Evolutionary conservation across 1,140 invertebrate species (phyloP).

Genomic region (Bathynomus jamesi): DNA sequence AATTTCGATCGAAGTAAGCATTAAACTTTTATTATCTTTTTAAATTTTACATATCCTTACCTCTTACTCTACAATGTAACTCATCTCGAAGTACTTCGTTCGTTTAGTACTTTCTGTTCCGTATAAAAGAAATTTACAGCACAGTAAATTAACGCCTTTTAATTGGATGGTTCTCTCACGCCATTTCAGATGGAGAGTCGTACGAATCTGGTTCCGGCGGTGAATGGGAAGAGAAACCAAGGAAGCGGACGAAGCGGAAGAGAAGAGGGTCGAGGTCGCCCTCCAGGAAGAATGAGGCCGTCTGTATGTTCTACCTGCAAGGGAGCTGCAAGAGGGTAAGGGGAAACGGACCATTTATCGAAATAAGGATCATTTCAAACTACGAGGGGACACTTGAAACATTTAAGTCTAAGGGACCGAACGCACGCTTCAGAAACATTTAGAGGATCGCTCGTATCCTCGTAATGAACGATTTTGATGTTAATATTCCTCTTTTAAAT

Average conservation of each 20-base stretch:
- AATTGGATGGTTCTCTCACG: too few species aligned
- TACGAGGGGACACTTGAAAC: too few species aligned
- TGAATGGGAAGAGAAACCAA: background rate
- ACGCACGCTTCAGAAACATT: too few species aligned
- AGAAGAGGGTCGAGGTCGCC: background rate
- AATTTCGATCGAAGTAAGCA: too few species aligned
- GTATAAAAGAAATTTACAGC: background rate
- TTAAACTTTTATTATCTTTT: background rate
- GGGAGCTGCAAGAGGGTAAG: background rate
- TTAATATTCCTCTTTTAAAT: too few species aligned
- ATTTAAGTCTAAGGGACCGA: too few species aligned
- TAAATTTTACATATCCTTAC: background rate
- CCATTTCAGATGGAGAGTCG: too few species aligned
- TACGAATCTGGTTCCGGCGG: background rate
- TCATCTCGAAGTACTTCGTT: background rate
- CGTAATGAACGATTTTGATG: too few species aligned
- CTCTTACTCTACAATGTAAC: background rate
- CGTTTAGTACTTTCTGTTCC: background rate
- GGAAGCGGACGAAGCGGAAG: background rate
- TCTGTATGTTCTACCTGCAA: background rate
- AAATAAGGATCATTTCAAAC: too few species aligned
- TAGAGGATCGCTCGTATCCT: too few species aligned
- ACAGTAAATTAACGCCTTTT: too few species aligned
- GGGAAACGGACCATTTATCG: too few species aligned
- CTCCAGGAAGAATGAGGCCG: background rate